These are phyloP conservation scores for Chaenocephalus aceratus DNA, from an alignment of 2,113 vertebrate species.

Conservation along the genomic window DNA sequence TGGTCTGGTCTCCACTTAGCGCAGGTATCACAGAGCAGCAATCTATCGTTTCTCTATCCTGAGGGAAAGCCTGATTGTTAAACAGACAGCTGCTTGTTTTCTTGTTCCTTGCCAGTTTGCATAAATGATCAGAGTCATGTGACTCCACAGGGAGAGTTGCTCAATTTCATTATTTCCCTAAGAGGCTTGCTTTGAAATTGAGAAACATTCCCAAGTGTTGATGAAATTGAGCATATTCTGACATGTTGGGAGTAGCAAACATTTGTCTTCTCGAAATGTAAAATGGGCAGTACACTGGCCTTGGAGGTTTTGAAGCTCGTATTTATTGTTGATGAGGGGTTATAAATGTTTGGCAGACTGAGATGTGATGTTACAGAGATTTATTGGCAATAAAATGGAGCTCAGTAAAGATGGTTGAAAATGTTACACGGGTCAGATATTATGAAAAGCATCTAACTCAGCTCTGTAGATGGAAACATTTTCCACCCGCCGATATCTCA, in stretches of 20 bases:
- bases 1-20: conserved; percentile 10
- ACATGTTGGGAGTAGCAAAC: neutral
- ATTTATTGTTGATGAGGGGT: conserved; percentile 32
- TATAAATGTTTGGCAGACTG: conserved; percentile 32
- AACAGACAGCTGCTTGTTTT: conserved; percentile 49
- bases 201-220: neutral
- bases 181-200: conserved; percentile 6
- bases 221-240: neutral
- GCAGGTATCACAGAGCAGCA: conserved; percentile 33
- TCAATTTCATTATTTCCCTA: conserved; percentile 1
- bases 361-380: conserved; percentile 26
- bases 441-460: conserved; percentile 9
- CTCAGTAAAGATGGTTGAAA: neutral
- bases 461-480: neutral
- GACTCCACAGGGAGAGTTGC: conserved; percentile 6
- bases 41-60: conserved; percentile 45
- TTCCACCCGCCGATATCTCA: conserved; percentile 6
- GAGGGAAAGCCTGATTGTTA: conserved; percentile 26
- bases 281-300: neutral
- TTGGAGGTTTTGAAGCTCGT: neutral
- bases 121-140: conserved; percentile 25
- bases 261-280: neutral
- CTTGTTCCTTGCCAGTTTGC: conserved; percentile 12
- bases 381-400: conserved; percentile 20
- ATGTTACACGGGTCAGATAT: conserved; percentile 15